These are phyloP conservation scores for Meiosimyza platycephala DNA, from an alignment of 2,888 invertebrate species.

Conservation along the genomic window DNA sequence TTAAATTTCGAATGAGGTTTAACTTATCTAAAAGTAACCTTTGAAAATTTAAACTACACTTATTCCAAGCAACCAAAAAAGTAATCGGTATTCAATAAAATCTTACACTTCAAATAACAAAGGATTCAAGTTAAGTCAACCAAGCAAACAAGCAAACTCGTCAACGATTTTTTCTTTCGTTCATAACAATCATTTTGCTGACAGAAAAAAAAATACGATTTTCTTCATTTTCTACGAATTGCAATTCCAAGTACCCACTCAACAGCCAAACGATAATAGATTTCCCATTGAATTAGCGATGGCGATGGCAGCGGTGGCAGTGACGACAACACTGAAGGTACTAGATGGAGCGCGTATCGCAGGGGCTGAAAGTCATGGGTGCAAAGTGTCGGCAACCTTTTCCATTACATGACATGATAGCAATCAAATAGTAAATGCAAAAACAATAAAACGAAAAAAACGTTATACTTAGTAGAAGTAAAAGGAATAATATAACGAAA, in stretches of 20 bases:
- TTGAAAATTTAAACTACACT: no score
- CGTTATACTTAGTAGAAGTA: neutral
- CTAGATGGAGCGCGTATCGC: conserved; percentile 1
- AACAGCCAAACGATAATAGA: conserved; percentile 1
- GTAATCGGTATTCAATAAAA: no score
- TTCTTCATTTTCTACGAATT: neutral
- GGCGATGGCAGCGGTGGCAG: neutral
- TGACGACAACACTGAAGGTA: neutral
- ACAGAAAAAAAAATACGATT: neutral
- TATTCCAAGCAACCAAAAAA: no score
- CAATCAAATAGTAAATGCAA: conserved; percentile 23
- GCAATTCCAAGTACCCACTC: neutral
- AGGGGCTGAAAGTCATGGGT: neutral
- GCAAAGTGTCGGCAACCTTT: conserved; percentile 32
- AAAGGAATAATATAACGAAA: conserved; percentile 10
- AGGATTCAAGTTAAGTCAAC: no score
- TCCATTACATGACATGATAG: conserved; percentile 26
- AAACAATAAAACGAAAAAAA: neutral
- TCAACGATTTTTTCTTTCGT: neutral
- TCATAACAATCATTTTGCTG: conserved; percentile 17
- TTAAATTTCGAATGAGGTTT: no score
- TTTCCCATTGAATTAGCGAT: conserved; percentile 29
- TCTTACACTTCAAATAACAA: no score
- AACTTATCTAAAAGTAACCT: no score
- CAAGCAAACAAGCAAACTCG: no score